These are phyloP conservation scores for Benitochromis conjunctus DNA, from an alignment of 2,113 vertebrate species.

Conservation along the genomic window DNA sequence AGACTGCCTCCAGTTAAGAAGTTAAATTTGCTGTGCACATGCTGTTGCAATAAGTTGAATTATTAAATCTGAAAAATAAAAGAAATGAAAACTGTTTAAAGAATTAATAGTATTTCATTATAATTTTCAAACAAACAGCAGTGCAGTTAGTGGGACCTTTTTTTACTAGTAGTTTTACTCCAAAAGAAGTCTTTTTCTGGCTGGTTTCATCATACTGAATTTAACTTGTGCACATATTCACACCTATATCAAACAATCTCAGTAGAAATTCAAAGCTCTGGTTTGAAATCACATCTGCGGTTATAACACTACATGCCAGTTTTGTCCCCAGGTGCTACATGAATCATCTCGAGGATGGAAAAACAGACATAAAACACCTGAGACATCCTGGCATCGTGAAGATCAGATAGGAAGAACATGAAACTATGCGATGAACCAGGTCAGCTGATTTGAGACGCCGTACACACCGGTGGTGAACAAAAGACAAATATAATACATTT, in stretches of 20 bases:
- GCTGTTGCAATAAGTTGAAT: background rate
- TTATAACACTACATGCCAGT: background rate
- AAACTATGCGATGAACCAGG: conserved; percentile 19
- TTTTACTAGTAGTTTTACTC: background rate
- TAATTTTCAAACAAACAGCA: background rate
- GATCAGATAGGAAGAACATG: conserved; percentile 1
- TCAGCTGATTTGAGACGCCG: conserved; percentile 1
- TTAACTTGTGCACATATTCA: background rate
- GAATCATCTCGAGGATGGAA: background rate
- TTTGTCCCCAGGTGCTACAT: background rate
- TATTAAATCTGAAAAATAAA: background rate
- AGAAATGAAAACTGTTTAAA: background rate
- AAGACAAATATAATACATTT: background rate
- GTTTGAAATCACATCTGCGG: conserved; percentile 12
- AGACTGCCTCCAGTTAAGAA: background rate
- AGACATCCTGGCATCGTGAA: background rate
- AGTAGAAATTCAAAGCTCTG: background rate
- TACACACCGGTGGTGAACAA: background rate
- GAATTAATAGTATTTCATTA: background rate
- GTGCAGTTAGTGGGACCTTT: background rate
- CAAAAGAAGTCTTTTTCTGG: background rate
- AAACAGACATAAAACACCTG: background rate
- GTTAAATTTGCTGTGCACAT: background rate
- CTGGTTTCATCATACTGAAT: background rate
- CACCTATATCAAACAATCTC: background rate